Conservation (phyloP, 2,797 vertebrate species). For the Tapirus indicus region DNA sequence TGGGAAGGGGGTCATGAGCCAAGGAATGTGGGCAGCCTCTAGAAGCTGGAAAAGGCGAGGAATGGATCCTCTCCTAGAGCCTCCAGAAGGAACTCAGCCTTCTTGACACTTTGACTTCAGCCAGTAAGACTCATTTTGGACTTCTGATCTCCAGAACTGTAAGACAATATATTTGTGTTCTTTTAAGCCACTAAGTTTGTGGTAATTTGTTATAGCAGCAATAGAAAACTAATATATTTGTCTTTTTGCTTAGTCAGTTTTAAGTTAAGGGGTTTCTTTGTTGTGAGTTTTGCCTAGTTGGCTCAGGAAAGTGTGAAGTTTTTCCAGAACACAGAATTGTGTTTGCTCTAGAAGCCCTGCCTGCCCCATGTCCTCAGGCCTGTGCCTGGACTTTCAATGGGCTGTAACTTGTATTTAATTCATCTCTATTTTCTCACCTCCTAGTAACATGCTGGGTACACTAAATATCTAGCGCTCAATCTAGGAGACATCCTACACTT, state of each 20-base stretch:
- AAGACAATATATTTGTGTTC: neutral
- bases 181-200: neutral
- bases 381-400: neutral
- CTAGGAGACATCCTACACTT: neutral
- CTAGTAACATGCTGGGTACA: neutral
- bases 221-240: constrained; percentile 1
- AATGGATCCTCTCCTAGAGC: neutral
- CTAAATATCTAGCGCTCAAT: neutral
- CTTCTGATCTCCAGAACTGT: neutral
- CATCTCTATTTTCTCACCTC: neutral
- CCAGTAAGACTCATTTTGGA: neutral
- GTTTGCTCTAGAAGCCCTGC: neutral
- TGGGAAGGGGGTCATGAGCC: neutral
- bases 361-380: neutral
- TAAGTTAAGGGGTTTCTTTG: neutral
- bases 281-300: neutral
- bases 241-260: neutral
- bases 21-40: neutral
- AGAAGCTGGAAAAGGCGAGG: neutral
- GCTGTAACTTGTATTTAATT: neutral
- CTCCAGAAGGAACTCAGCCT: neutral
- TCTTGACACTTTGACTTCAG: neutral
- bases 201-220: neutral
- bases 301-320: neutral
- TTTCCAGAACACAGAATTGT: neutral